Evolutionary conservation across 2,797 vertebrate species (phyloP).

Genomic region (Centroberyx gerrardi): DNA sequence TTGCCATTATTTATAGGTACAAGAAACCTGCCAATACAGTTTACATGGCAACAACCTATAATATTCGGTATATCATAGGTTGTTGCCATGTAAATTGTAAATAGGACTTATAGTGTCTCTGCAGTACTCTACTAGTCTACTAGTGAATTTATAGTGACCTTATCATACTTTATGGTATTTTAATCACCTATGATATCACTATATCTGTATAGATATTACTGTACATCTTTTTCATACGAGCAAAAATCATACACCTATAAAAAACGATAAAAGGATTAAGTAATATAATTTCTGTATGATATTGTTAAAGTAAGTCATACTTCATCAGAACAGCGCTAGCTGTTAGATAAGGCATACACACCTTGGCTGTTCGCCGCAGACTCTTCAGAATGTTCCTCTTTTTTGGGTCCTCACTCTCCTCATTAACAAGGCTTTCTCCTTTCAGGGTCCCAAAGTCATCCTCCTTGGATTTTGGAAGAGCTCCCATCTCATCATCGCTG

Average conservation of each 20-base stretch:
- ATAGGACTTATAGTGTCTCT: no score
- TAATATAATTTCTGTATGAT: background rate
- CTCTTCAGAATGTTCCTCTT: conserved; percentile 96
- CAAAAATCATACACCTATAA: no score
- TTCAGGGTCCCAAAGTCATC: conserved; percentile 91
- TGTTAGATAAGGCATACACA: conserved; percentile 60
- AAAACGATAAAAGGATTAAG: background rate
- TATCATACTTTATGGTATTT: no score
- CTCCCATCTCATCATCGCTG: conserved; percentile 95
- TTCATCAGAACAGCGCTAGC: background rate
- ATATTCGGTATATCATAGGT: no score
- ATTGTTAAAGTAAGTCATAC: background rate
- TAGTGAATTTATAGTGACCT: no score
- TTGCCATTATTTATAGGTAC: background rate
- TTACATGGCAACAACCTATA: background rate
- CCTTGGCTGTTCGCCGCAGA: conserved; percentile 94
- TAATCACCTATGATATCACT: no score
- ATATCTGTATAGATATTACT: no score
- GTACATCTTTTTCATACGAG: no score
- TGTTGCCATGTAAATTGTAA: no score
- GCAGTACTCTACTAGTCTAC: no score
- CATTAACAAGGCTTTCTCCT: conserved; percentile 89
- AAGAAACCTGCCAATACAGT: background rate
- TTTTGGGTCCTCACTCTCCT: conserved; percentile 93
- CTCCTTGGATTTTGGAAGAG: conserved; percentile 91